Evolutionary conservation across 37 sponge, comb jelly and placozoan species (phyloP).

Genomic region (Haliclona indistincta): DNA sequence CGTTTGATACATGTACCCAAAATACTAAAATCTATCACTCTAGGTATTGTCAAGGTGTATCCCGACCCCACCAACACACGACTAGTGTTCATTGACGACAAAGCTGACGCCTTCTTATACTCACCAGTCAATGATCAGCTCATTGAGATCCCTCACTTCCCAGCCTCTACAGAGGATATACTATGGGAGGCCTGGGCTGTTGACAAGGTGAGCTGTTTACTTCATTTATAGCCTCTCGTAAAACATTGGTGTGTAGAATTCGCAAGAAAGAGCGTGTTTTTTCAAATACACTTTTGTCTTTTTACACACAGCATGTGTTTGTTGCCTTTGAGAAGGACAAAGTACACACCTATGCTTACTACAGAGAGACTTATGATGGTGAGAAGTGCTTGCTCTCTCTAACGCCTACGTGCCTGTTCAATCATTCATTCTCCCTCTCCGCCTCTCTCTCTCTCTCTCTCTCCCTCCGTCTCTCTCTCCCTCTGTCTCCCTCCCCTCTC

Average conservation of each 20-base stretch:
- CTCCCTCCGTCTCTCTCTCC: too few relatives aligned
- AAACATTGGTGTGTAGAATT: too few relatives aligned
- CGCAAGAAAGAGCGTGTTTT: not conserved
- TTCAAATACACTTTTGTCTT: not conserved
- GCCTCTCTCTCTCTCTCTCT: too few relatives aligned
- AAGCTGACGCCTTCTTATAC: slow-evolving; percentile 89
- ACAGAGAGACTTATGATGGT: slow-evolving; percentile 81
- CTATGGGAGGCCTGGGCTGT: slow-evolving; percentile 86
- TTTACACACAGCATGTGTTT: slow-evolving; percentile 70
- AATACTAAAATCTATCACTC: not conserved
- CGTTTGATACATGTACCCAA: not conserved
- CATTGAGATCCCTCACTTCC: slow-evolving; percentile 78
- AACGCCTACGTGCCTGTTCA: not conserved
- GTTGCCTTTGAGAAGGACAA: slow-evolving; percentile 63
- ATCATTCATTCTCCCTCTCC: too few relatives aligned
- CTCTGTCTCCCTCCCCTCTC: too few relatives aligned
- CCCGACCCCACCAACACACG: slow-evolving; percentile 81
- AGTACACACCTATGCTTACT: slow-evolving; percentile 80
- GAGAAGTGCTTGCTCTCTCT: slow-evolving; percentile 1
- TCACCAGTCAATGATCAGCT: slow-evolving; percentile 82
- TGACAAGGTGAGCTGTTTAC: slow-evolving; percentile 68
- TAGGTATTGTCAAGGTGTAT: slow-evolving; percentile 69
- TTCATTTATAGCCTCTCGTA: too few relatives aligned
- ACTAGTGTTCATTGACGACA: slow-evolving; percentile 87
- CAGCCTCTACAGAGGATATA: slow-evolving; percentile 61